Base-by-base conservation (phyloP, 2,797 vertebrate genomes). In the Pygocentrus nattereri region DNA sequence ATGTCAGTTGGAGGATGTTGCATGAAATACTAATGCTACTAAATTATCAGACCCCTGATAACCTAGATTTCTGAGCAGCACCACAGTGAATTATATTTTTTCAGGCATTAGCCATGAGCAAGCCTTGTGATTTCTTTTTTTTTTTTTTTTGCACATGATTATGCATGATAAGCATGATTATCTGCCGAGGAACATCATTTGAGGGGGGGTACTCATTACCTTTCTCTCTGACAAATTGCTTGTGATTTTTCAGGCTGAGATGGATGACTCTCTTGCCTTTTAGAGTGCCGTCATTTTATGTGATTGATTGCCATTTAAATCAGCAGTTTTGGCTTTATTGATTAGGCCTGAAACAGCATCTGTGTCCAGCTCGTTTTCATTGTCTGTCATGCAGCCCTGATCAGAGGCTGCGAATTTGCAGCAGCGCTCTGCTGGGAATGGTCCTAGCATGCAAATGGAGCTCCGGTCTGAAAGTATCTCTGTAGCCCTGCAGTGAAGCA, bases 171-270 rank as follows among this genome's bases (percentile, higher is more conserved):
- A 72, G 70, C 50, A 67, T 38, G 52, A 75, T 69, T 64, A 54
- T 69, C 27, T 49, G 7, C 64, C 1, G 18, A 34, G n/a, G 18
- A n/a, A 38, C 61, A 67, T 52, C 47, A 52, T 52, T 31, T 23
- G 11, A n/a, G 41, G 34, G 27, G 47, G 47, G 8, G 10, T 16
- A 54, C 47, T 76, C 54, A 31, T 81, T 70, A 13, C 7, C 41
- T 87, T 84, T 68, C 76, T 88, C 87, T 89, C 87, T 82, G 76
- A 86, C 80, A 89, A 90, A 93, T 90, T 88, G 85, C 81, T 87
- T 83, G 62, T 72, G 81, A 84, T 87, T 87, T 90, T 86, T 50
- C 30, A 72, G 56, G 27, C 77, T 78, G 54, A 89, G 88, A 89
- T 86, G 86, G 87, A 92, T 90, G 86, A 67, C 3, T 50, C 61